These are phyloP conservation scores for Oophaga pumilio DNA, from an alignment of 2,113 vertebrate species.

Conservation along the genomic window DNA sequence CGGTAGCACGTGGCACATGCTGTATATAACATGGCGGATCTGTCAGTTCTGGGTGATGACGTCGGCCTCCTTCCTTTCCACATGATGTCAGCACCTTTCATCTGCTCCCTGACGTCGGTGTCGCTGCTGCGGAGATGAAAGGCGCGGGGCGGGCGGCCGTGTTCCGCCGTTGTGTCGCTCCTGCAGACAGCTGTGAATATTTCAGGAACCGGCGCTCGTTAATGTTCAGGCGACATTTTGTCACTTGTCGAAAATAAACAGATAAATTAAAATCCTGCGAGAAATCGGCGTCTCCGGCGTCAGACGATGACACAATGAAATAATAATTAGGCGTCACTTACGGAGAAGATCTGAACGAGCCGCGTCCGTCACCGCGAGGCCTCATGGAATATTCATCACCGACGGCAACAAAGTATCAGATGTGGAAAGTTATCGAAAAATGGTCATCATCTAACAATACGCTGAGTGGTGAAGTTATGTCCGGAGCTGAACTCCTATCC, in stretches of 20 bases:
- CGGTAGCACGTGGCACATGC: background rate
- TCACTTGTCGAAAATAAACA: slow-evolving; percentile 16
- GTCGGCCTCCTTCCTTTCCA: background rate
- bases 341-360: background rate
- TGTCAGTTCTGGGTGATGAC: background rate
- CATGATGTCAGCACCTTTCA: slow-evolving; percentile 7
- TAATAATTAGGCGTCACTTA: slow-evolving; percentile 12
- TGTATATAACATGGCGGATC: background rate
- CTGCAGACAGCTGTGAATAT: slow-evolving; percentile 46
- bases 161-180: slow-evolving; percentile 9
- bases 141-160: background rate
- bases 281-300: background rate
- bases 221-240: slow-evolving; percentile 27
- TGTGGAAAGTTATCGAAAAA: background rate
- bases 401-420: background rate
- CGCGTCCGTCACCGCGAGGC: background rate
- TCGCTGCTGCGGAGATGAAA: slow-evolving; percentile 40
- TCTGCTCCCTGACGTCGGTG: background rate
- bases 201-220: slow-evolving; percentile 20
- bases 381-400: background rate
- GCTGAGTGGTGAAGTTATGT: background rate
- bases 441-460: background rate
- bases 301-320: background rate
- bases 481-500: background rate
- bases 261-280: background rate